These are phyloP conservation scores for Drosophila bocki DNA, from an alignment of 1,140 invertebrate genomes.

Conservation along the genomic window DNA sequence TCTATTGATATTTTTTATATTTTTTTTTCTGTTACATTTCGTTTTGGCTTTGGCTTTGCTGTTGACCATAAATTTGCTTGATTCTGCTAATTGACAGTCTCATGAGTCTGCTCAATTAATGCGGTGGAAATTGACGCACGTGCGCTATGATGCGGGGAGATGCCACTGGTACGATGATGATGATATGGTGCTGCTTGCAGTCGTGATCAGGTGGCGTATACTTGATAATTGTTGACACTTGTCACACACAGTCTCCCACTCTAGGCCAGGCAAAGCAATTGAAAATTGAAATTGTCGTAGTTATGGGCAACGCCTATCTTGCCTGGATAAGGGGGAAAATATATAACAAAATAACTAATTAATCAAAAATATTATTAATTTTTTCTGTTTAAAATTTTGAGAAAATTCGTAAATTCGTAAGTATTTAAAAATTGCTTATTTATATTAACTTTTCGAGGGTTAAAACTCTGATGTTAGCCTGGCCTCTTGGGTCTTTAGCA, in stretches of 20 bases:
- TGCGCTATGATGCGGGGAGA: conserved; percentile 27
- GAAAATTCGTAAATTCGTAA: no score
- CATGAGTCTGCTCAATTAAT: conserved; percentile 80
- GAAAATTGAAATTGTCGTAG: conserved; percentile 43
- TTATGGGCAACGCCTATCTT: conserved; percentile 19
- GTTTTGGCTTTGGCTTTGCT: conserved; percentile 32
- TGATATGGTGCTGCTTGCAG: conserved; percentile 7
- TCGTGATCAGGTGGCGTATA: conserved; percentile 72
- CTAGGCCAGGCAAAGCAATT: conserved; percentile 44
- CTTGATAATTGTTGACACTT: conserved; percentile 81
- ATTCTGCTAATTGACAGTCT: conserved; percentile 75
- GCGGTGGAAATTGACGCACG: conserved; percentile 74
- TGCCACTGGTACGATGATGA: background rate
- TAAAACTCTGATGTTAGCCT: background rate
- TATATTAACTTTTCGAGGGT: background rate
- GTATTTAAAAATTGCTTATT: fast-evolving
- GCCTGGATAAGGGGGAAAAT: background rate
- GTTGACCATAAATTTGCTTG: conserved; percentile 66
- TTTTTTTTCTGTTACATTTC: conserved; percentile 21
- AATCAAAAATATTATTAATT: background rate
- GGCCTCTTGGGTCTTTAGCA: conserved; percentile 22
- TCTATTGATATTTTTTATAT: conserved; percentile 38
- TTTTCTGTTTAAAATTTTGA: background rate
- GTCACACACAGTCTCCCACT: conserved; percentile 31
- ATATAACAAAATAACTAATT: background rate